These are phyloP conservation scores for Agrotis exclamationis DNA, from an alignment of 2,888 invertebrate genomes.

Conservation along the genomic window DNA sequence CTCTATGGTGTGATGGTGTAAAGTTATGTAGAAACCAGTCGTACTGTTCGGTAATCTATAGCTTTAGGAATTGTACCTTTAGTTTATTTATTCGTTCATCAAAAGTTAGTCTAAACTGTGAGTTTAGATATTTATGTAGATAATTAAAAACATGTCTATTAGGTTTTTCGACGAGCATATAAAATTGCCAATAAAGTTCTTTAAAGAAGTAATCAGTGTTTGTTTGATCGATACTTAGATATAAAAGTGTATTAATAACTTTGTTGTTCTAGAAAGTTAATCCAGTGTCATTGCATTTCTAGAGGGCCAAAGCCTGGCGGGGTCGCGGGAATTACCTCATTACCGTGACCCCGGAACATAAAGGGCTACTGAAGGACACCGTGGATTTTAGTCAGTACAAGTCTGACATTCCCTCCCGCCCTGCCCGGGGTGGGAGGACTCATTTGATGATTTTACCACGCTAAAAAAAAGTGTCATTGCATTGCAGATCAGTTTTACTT, in stretches of 20 bases:
- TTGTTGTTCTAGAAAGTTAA: slow-evolving; percentile 20
- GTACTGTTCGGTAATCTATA: too few species aligned
- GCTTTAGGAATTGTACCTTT: background rate
- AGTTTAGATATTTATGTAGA: slow-evolving; percentile 16
- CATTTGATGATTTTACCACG: too few species aligned
- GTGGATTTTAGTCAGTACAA: too few species aligned
- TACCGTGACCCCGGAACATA: too few species aligned
- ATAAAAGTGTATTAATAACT: slow-evolving; percentile 35
- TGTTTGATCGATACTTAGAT: slow-evolving; percentile 26
- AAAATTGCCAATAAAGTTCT: slow-evolving; percentile 33
- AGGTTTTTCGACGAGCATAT: background rate
- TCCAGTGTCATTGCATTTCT: background rate
- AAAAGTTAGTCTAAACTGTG: slow-evolving; percentile 33
- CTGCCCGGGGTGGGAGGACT: too few species aligned
- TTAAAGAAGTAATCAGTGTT: slow-evolving; percentile 22
- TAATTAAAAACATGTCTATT: slow-evolving; percentile 7
- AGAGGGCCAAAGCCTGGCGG: too few species aligned
- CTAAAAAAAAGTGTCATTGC: too few species aligned
- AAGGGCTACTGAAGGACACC: too few species aligned
- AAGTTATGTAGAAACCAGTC: background rate
- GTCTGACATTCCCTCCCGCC: too few species aligned
- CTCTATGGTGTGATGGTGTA: too few species aligned
- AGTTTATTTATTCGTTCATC: slow-evolving; percentile 22
- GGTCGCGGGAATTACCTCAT: too few species aligned
- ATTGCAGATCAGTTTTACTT: slow-evolving; percentile 8